These are phyloP conservation scores for Escarpia spicata DNA, from an alignment of 2,888 invertebrate species.

Conservation along the genomic window DNA sequence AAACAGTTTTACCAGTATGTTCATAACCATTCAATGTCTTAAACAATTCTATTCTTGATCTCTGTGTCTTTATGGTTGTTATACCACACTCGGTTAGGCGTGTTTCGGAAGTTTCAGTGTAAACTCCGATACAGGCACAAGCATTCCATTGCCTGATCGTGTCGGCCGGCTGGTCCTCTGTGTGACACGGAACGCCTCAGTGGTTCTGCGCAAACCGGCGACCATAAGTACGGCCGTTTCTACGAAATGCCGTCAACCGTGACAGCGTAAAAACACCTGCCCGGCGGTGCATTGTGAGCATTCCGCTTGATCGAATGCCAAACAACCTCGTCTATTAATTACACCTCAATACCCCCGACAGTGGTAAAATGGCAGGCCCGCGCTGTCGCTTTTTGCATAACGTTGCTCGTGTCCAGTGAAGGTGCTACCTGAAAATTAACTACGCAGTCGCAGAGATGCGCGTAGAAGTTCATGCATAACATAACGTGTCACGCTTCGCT, in stretches of 20 bases:
- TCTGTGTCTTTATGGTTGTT: too few species aligned
- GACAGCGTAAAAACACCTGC: neutral
- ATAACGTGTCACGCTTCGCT: neutral
- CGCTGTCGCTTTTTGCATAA: neutral
- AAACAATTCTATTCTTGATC: too few species aligned
- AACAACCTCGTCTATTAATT: neutral
- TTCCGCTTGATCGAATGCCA: slow-evolving; percentile 12
- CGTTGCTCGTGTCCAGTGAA: neutral
- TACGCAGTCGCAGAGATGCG: neutral
- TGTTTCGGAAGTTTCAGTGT: neutral
- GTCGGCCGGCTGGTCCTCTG: neutral
- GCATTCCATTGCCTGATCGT: neutral
- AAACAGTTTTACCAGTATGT: too few species aligned
- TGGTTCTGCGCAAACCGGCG: neutral
- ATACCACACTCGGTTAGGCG: neutral
- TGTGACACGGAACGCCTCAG: too few species aligned
- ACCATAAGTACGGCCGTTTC: neutral
- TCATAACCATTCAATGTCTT: too few species aligned
- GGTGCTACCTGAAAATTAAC: neutral
- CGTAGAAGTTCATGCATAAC: neutral
- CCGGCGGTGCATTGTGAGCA: neutral
- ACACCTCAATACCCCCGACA: neutral
- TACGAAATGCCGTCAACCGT: neutral
- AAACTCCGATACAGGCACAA: neutral
- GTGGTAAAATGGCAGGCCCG: neutral